Base-by-base conservation (phyloP, 1,140 invertebrate species). In the Mercenaria mercenaria region DNA sequence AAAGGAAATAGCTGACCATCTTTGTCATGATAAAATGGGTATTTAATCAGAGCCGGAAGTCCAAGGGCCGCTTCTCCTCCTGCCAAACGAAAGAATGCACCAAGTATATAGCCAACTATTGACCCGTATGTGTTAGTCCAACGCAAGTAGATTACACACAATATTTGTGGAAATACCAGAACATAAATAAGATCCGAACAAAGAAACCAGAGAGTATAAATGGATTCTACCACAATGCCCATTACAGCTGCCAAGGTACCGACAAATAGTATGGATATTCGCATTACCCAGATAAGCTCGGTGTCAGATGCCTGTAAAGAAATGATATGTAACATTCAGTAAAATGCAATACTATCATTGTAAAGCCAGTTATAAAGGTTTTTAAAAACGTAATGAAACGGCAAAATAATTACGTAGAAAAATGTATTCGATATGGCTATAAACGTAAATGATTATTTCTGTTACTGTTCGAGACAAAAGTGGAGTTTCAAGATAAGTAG, bases 221-320 rank as follows among this genome's bases (percentile, higher is more conserved):
- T 99, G 77, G 99, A 99, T 84, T 98, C 98, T 93, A 99, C 99
- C 59, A 98, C 98, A 76, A 99, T 97, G 1, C 98, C 99, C 98
- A 99, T 99, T 72, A 98, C 97, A 11, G 98, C 99, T 56, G 99
- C 98, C 77, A 99, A 96, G 47, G 98, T 96, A 4, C 99, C 99
- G 61, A 99, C 98, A 23, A 99, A 97, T 81, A 99, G 97, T 91
- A 99, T 99, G 61, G 98, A 97, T 0, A 97, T 97, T 92, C 99
- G 97, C 99, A 99, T 99, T 94, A 99, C 98, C 98, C 98, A 99
- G 92, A 99, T 98, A 92, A 99, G 99, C 97, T 99, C 99, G 97
- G 86, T 87, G 59, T 96, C 95, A 15, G 95, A 95, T 64, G 95
- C 95, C 95, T 96, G 91, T 79, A 92, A 93, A 61, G 61, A 88